These are phyloP conservation scores for Alectura lathami DNA, from an alignment of 2,113 vertebrate genomes.

Conservation along the genomic window DNA sequence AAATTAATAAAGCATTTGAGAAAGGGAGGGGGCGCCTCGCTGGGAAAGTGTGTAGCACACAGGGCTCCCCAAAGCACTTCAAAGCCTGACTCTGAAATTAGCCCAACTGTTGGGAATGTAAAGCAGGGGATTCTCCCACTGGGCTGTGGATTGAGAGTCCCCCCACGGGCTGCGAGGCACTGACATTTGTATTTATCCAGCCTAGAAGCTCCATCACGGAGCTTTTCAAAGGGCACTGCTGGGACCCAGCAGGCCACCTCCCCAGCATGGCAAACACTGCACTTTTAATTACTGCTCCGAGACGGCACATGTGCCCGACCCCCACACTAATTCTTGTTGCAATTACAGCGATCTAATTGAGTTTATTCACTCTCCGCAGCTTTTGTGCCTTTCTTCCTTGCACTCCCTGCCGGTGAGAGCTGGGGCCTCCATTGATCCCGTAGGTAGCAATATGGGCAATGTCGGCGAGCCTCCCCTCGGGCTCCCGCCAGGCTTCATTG, in stretches of 20 bases:
- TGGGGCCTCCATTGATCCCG: background rate
- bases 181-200: conserved; percentile 70
- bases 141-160: conserved; percentile 66
- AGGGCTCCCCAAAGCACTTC: conserved; percentile 69
- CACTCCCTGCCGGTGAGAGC: conserved; percentile 73
- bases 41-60: conserved; percentile 67
- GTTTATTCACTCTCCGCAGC: conserved; percentile 66
- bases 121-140: conserved; percentile 69
- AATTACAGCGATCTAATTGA: conserved; percentile 74
- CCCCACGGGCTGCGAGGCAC: conserved; percentile 58
- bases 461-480: background rate
- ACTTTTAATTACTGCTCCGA: conserved; percentile 64
- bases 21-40: conserved; percentile 59
- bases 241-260: conserved; percentile 66
- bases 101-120: conserved; percentile 64
- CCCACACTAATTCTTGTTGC: conserved; percentile 67
- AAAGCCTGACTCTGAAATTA: conserved; percentile 73
- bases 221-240: conserved; percentile 69
- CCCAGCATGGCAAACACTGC: conserved; percentile 60
- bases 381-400: conserved; percentile 62
- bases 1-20: conserved; percentile 72
- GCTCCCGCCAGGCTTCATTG: background rate
- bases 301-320: conserved; percentile 60
- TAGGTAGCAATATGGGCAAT: conserved; percentile 8
- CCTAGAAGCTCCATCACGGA: conserved; percentile 38